Percentiles rank a stretch among this genome's conserved stretches.
Evolutionary conservation across 2,113 vertebrate species (phyloP).

Genomic region (Anarhynchus alexandrinus): DNA sequence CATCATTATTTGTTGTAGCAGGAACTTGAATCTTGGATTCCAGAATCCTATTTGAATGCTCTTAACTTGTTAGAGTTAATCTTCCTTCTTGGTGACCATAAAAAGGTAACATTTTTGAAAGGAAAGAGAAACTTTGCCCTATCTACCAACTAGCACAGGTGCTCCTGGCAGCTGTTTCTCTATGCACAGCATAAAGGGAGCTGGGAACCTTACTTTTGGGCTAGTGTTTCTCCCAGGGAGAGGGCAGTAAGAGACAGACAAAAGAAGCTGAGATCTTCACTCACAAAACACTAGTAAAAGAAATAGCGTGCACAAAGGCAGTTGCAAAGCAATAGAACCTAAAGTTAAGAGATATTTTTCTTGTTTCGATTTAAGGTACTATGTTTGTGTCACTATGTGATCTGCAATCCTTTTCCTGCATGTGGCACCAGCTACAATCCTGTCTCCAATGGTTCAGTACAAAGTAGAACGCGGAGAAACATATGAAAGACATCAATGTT

Average conservation of each 20-base stretch:
- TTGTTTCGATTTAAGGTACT: not conserved
- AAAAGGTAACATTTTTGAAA: not conserved
- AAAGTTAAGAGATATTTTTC: not conserved
- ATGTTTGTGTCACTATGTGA: not conserved
- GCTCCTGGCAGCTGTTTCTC: not conserved
- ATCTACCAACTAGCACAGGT: not conserved
- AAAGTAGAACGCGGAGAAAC: not conserved
- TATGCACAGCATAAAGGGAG: not conserved
- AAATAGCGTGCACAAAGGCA: not conserved
- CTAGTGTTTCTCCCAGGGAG: not conserved
- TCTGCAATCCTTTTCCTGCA: not conserved
- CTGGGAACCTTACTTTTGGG: not conserved
- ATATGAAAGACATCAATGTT: not conserved
- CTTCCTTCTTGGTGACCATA: not conserved
- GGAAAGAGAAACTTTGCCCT: not conserved
- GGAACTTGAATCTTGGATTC: not conserved
- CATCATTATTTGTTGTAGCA: not conserved
- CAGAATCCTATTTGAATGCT: not conserved
- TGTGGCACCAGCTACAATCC: not conserved
- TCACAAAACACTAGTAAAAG: not conserved
- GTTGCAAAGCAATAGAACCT: not conserved
- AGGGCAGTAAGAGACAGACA: not conserved
- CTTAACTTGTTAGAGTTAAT: not conserved
- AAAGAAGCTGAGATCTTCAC: not conserved
- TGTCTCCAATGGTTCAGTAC: not conserved